phyloP scores from a whole-genome alignment of 2,113 vertebrate species.

The human (Homo sapiens) region DNA sequence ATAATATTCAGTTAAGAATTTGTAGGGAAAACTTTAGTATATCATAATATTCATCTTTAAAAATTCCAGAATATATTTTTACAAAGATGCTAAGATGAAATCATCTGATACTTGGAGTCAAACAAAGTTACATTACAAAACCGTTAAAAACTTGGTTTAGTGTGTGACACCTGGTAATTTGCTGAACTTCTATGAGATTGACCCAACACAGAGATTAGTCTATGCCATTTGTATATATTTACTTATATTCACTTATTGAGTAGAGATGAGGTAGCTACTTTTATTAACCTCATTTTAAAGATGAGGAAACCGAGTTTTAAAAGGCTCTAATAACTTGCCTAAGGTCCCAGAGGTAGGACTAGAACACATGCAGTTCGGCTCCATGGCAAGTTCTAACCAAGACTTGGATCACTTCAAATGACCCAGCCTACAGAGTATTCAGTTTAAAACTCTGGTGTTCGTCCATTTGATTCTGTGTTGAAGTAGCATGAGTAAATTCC shows the following conservation, averaged over 20 bases:
- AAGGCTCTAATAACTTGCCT: background rate
- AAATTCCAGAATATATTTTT: too few species aligned
- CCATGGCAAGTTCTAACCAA: background rate
- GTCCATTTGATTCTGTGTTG: background rate
- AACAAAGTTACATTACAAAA: too few species aligned
- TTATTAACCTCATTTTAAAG: background rate
- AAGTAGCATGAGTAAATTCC: background rate
- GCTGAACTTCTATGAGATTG: too few species aligned
- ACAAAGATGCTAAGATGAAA: too few species aligned
- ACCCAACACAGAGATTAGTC: background rate
- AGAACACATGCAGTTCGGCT: background rate
- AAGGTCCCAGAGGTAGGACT: background rate
- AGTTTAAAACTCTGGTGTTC: background rate
- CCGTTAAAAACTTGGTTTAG: too few species aligned
- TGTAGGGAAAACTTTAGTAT: too few species aligned
- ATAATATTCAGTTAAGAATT: too few species aligned
- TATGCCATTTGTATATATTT: background rate
- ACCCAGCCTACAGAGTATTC: background rate
- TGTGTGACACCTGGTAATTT: too few species aligned
- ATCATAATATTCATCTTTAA: too few species aligned
- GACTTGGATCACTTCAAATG: background rate
- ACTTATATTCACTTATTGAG: background rate
- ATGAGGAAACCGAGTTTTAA: background rate
- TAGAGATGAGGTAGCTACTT: background rate
- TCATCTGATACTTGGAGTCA: too few species aligned